Evolutionary conservation across 2,797 vertebrate species (phyloP).

Genomic region (Peromyscus attwateri): DNA sequence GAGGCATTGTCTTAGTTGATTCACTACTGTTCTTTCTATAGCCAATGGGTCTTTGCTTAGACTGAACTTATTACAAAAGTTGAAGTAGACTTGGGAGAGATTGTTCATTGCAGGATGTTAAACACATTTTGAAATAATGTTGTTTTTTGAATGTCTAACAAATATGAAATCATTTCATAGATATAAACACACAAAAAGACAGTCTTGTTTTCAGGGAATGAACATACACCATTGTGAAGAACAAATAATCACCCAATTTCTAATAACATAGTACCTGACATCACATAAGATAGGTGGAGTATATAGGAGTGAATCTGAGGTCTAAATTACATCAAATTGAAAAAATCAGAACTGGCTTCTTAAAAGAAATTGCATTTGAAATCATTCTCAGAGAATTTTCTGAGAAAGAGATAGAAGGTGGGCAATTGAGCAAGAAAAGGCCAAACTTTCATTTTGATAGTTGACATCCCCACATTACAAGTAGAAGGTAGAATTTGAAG

Average conservation of each 20-base stretch:
- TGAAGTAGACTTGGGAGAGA: conserved; percentile 3
- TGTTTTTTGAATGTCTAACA: not conserved
- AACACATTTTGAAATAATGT: not conserved
- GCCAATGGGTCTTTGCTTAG: conserved; percentile 21
- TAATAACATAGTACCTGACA: conserved; percentile 10
- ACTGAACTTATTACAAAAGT: conserved; percentile 65
- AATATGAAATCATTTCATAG: conserved; percentile 54
- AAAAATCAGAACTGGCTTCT: not conserved
- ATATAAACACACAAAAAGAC: not conserved
- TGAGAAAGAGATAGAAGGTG: not conserved
- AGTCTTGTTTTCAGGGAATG: not conserved
- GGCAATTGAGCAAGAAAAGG: not conserved
- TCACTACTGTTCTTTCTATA: not conserved
- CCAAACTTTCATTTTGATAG: not conserved
- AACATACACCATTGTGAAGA: not conserved
- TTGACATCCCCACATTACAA: not conserved
- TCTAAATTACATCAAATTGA: not conserved
- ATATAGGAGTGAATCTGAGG: not conserved
- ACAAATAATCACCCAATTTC: not conserved
- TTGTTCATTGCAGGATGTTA: not conserved
- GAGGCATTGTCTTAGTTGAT: conserved; percentile 45
- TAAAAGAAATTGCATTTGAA: conserved; percentile 20
- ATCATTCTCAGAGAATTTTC: not conserved
- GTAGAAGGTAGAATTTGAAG: not conserved
- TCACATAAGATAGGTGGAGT: not conserved